phyloP scores from a whole-genome alignment of 2,113 vertebrate genomes.

The Salvelinus alpinus region DNA sequence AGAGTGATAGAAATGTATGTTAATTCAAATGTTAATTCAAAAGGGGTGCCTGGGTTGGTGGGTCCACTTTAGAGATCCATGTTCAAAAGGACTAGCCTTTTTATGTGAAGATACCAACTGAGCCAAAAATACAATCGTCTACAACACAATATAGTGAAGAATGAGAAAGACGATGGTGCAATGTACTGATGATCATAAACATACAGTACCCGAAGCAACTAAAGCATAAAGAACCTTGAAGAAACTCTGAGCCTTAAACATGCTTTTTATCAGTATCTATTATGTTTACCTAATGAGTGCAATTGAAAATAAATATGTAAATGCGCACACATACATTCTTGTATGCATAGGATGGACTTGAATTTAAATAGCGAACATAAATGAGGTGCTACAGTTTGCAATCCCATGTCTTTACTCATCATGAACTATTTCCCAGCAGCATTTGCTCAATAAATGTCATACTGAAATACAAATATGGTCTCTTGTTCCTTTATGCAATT shows the following conservation, averaged over 20 bases:
- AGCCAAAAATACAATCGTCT: slow-evolving; percentile 83
- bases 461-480: slow-evolving; percentile 66
- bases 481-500: neutral
- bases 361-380: slow-evolving; percentile 89
- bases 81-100: slow-evolving; percentile 79
- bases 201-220: slow-evolving; percentile 68
- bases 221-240: slow-evolving; percentile 65
- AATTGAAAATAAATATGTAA: slow-evolving; percentile 73
- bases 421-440: slow-evolving; percentile 91
- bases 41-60: slow-evolving; percentile 35
- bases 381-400: slow-evolving; percentile 87
- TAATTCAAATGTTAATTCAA: slow-evolving; percentile 15
- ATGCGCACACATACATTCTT: slow-evolving; percentile 67
- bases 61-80: slow-evolving; percentile 69
- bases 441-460: slow-evolving; percentile 99
- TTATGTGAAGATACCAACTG: slow-evolving; percentile 86
- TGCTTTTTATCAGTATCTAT: slow-evolving; percentile 91
- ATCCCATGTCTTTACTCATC: slow-evolving; percentile 86
- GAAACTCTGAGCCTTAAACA: slow-evolving; percentile 97
- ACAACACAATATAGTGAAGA: slow-evolving; percentile 41
- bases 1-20: slow-evolving; percentile 40
- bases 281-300: slow-evolving; percentile 96
- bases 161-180: slow-evolving; percentile 23
- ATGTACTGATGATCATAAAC: slow-evolving; percentile 58
- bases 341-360: slow-evolving; percentile 83